Evolutionary conservation across 2,888 invertebrate species (phyloP), one percentile per base, ranked within the genome.

Genomic region (Euspilapteryx auroguttella): DNA sequence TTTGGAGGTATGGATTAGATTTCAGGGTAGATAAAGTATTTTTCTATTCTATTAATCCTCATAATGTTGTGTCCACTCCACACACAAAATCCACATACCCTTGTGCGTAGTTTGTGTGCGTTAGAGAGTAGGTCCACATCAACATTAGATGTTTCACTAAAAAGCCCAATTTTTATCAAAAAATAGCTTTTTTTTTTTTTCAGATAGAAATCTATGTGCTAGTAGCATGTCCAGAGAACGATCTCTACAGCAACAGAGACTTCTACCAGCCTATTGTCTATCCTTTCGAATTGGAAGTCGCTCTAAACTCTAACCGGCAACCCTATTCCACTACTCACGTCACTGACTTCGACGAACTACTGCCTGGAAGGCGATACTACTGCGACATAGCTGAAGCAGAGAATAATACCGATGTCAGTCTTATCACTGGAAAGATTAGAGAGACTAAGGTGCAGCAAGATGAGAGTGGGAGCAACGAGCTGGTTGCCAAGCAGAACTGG

Each of bases 131-230:
- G n/a, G n/a, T n/a, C n/a, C n/a, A n/a, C n/a, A n/a, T n/a, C n/a
- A n/a, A n/a, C n/a, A n/a, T n/a, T n/a, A n/a, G n/a, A n/a, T n/a
- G n/a, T n/a, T n/a, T n/a, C n/a, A n/a, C n/a, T n/a, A n/a, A n/a
- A n/a, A n/a, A n/a, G n/a, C n/a, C n/a, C n/a, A n/a, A n/a, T n/a
- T n/a, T n/a, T n/a, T n/a, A n/a, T n/a, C n/a, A n/a, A n/a, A n/a
- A n/a, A n/a, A n/a, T n/a, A n/a, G n/a, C n/a, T 4, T 2, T 14
- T 14, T n/a, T 7, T 33, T 31, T 27, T 29, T 63, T 52, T 27
- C 56, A 90, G 83, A 87, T 98, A 37, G 96, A 98, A 48, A 82
- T 90, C 24, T 99, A 92, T 65, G 90, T 96, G 1, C 79, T 93
- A 45, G 83, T 99, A 28, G 87, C 94, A 0, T 99, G 98, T 52